These are phyloP conservation scores for Amblyjoppa fuscipennis DNA, from an alignment of 2,888 invertebrate genomes.

Conservation along the genomic window DNA sequence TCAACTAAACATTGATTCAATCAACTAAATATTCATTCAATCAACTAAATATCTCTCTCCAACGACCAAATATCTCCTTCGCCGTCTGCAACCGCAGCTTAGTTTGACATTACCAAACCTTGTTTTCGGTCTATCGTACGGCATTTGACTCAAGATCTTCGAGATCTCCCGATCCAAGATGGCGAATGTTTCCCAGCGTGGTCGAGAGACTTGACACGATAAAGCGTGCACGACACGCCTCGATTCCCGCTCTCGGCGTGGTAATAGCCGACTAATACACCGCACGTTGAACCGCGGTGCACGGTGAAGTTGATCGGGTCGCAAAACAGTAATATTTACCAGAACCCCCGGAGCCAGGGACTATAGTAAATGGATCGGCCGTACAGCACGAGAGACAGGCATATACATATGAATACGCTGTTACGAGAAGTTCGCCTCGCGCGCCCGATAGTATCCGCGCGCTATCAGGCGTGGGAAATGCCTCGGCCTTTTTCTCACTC, in stretches of 20 bases:
- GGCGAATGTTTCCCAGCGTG: slow-evolving; percentile 65
- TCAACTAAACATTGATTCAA: too few species aligned
- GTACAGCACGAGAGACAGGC: background rate
- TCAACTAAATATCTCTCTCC: too few species aligned
- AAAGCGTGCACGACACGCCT: slow-evolving; percentile 43
- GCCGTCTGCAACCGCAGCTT: too few species aligned
- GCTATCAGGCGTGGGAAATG: slow-evolving; percentile 47
- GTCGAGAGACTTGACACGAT: slow-evolving; percentile 22
- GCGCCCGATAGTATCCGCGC: slow-evolving; percentile 7
- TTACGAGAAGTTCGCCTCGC: slow-evolving; percentile 7
- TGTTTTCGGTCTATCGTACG: background rate
- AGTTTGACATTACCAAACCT: too few species aligned
- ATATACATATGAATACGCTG: background rate
- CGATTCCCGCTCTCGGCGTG: slow-evolving; percentile 23
- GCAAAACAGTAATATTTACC: background rate
- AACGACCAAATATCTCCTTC: too few species aligned
- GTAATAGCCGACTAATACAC: slow-evolving; percentile 17
- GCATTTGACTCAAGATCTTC: background rate
- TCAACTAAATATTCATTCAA: too few species aligned
- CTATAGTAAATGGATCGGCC: slow-evolving; percentile 2
- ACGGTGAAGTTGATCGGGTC: slow-evolving; percentile 21
- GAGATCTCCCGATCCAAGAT: background rate
- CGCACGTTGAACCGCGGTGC: background rate
- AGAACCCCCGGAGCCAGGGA: background rate
- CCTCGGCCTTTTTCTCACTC: slow-evolving; percentile 9